Base-by-base conservation (phyloP, 2,797 vertebrate genomes). In the Gadopsis marmoratus region DNA sequence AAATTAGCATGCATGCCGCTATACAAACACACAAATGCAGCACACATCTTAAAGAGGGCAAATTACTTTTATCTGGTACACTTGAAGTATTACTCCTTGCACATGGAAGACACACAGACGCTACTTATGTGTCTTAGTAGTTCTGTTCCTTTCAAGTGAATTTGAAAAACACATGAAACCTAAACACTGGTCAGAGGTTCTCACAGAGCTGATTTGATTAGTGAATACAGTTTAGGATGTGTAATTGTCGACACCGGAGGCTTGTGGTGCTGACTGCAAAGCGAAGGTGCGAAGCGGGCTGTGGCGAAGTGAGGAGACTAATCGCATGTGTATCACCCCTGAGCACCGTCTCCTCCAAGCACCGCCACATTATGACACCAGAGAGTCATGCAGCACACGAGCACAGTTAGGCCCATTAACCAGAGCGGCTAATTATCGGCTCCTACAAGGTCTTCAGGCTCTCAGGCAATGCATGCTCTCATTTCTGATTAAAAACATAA, bases 371-470 rank as follows among this genome's bases (percentile, higher is more conserved):
- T 65, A 64, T 84, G 85, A 93, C 91, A 93, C 91, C 65, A 13
- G 73, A 78, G 88, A 90, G 82, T 81, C 86, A 26, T 70, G 84
- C 78, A 88, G 86, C 88, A 82, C 80, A 76, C 74, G 68, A 88
- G 88, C 93, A 81, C 77, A 85, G 91, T 85, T 85, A 88, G 93
- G 89, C 90, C 95, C 94, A 97, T 98, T 97, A 98, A 96, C 96
- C 95, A 96, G 93, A 95, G 94, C 91, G 92, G 94, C 97, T 99
- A 98, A 98, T 98, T 97, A 97, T 94, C 94, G 84, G 95, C 96
- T 96, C 94, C 95, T 95, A 89, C 96, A 94, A 94, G 94, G 94
- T 97, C 93, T 95, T 96, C 91, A 77, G 87, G 96, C 96, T 96
- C 89, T 82, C 87, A 96, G 95, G 95, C 95, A 93, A 94, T 91